These are phyloP conservation scores for Diploscapter pachys DNA, from an alignment of 1,140 invertebrate species.

Conservation along the genomic window DNA sequence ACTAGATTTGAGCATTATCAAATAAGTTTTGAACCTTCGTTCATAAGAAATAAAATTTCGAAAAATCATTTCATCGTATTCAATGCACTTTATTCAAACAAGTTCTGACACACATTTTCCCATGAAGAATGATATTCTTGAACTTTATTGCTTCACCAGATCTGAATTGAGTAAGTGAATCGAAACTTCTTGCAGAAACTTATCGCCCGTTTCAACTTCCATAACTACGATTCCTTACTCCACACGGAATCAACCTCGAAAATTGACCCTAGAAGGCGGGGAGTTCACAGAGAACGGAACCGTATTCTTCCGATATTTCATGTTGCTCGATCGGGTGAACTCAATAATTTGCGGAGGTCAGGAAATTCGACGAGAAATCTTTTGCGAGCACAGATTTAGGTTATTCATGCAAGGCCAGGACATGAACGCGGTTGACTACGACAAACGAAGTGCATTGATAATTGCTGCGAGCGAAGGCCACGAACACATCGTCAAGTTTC, in stretches of 20 bases:
- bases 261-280: conserved; percentile 77
- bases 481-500: conserved; percentile 48
- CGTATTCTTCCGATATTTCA: conserved; percentile 73
- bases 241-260: conserved; percentile 86
- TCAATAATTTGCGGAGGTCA: conserved; percentile 36
- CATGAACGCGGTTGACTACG: conserved; percentile 80
- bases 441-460: conserved; percentile 70
- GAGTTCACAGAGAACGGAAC: conserved; percentile 72
- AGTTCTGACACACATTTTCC: no score
- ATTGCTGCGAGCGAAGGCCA: conserved; percentile 63
- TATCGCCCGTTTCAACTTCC: conserved; percentile 86
- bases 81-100: no score
- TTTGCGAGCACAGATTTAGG: conserved; percentile 22
- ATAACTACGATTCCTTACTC: conserved; percentile 90
- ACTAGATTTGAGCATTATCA: conserved; percentile 3
- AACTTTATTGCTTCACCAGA: no score
- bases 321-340: conserved; percentile 85
- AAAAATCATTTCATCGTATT: no score
- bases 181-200: conserved; percentile 66
- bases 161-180: no score
- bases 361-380: background rate
- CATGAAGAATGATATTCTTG: no score
- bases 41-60: no score
- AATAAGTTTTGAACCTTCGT: background rate
- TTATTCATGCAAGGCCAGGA: conserved; percentile 54